Base-by-base conservation (phyloP, 2,797 vertebrate species). In the Platalea minor region DNA sequence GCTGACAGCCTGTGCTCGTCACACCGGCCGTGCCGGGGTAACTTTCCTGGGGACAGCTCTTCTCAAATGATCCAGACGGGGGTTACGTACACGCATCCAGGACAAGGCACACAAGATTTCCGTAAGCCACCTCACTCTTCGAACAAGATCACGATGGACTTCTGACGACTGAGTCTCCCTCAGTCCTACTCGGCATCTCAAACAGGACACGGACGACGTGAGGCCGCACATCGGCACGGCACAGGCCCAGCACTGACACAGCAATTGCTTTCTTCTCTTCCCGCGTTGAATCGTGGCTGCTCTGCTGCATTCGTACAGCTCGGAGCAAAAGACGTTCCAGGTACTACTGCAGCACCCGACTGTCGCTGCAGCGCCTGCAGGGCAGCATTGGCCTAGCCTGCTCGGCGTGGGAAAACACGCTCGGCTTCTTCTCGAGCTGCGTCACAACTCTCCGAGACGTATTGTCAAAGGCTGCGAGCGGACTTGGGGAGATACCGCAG, bases 391-490 rank as follows among this genome's bases (percentile, higher is more conserved):
- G 23, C 45, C 56, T 5, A 4, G 65, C 33, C 48, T 43, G 65
- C 78, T 10, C 1, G 0, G 48, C 1, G 5, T 5, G 67, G 51
- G 61, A 17, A 29, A 75, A 16, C 78, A 24, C 0, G 3, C 31
- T 10, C n/a, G 25, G 88, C 82, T 35, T 3, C 82, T 59, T 17
- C 82, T 28, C 81, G n/a, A 68, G 16, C 20, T 8, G 18, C 10
- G 6, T 53, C 88, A 72, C 61, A 41, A 5, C 39, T 9, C 64
- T 51, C 50, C 7, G 6, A 33, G 81, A 23, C 0, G 3, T 3
- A 5, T 28, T 25, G 48, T 10, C 56, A 24, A 4, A 23, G 83
- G 91, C 73, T n/a, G 79, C 4, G 16, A 59, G 81, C 3, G 6
- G 84, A 15, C 29, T 3, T 5, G 41, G 45, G 89, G 76, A 85